A percentile compares a stretch with the other conserved stretches of the same genome.
These are phyloP conservation scores for Hemibagrus wyckioides DNA, from an alignment of 2,113 vertebrate genomes.

Conservation along the genomic window DNA sequence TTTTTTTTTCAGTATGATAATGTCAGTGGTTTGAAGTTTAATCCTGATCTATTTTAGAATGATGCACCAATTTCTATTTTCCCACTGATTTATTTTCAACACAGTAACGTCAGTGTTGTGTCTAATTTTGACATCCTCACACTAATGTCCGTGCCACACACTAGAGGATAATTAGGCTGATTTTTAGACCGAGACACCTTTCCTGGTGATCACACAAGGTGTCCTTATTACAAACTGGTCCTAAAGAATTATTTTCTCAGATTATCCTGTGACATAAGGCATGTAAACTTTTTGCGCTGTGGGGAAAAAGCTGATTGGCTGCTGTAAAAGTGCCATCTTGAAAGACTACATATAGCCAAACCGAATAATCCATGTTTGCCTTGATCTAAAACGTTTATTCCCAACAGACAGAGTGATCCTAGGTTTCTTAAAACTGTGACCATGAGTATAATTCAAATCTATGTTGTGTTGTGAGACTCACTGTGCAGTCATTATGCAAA, in stretches of 20 bases:
- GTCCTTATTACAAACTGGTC: neutral
- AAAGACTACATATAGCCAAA: neutral
- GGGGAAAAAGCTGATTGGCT: neutral
- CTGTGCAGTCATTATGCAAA: neutral
- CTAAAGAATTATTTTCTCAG: neutral
- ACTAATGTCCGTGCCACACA: neutral
- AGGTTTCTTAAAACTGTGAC: neutral
- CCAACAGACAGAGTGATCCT: neutral
- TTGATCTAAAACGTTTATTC: neutral
- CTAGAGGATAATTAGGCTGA: neutral
- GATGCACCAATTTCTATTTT: neutral
- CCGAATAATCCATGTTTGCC: neutral
- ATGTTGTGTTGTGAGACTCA: neutral
- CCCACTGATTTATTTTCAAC: no score
- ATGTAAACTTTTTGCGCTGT: neutral
- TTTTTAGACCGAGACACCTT: neutral
- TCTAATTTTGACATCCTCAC: neutral
- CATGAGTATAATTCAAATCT: neutral
- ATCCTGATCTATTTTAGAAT: neutral
- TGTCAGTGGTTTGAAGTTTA: neutral
- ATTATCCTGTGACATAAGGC: neutral
- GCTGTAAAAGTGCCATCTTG: neutral
- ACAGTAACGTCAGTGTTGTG: neutral
- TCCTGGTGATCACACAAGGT: neutral
- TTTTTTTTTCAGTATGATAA: neutral